phyloP scores from a whole-genome alignment of 2,113 vertebrate genomes.

The Tonatia bakeri region DNA sequence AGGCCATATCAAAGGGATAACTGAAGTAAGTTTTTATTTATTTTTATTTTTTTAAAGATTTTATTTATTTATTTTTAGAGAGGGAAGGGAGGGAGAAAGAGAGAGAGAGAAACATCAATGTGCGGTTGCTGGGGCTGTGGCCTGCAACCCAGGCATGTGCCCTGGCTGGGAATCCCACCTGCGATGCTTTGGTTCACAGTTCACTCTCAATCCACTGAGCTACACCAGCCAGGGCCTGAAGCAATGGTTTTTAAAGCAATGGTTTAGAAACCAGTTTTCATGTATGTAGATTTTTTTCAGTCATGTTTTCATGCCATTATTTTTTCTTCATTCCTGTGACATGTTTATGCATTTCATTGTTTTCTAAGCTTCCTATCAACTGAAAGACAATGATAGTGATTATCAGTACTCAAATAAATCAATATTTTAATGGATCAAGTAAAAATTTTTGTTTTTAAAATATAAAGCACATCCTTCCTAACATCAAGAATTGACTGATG shows the following conservation, averaged over 20 bases:
- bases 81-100: too few relatives aligned
- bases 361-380: not conserved
- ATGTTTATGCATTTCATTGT: not conserved
- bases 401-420: not conserved
- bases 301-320: not conserved
- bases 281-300: not conserved
- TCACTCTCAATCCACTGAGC: too few relatives aligned
- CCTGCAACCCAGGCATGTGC: too few relatives aligned
- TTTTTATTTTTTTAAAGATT: too few relatives aligned
- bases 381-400: not conserved
- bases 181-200: too few relatives aligned
- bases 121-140: too few relatives aligned
- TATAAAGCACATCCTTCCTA: constrained; percentile 1
- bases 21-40: not conserved
- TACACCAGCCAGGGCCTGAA: too few relatives aligned
- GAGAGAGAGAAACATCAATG: too few relatives aligned
- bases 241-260: not conserved
- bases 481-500: not conserved
- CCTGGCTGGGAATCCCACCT: too few relatives aligned
- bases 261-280: not conserved
- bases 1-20: not conserved
- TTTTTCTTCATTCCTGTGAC: not conserved
- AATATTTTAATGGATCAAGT: not conserved
- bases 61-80: too few relatives aligned
- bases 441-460: not conserved